Conservation (phyloP, 2,113 vertebrate genomes). For the Pachyramphus minor region DNA sequence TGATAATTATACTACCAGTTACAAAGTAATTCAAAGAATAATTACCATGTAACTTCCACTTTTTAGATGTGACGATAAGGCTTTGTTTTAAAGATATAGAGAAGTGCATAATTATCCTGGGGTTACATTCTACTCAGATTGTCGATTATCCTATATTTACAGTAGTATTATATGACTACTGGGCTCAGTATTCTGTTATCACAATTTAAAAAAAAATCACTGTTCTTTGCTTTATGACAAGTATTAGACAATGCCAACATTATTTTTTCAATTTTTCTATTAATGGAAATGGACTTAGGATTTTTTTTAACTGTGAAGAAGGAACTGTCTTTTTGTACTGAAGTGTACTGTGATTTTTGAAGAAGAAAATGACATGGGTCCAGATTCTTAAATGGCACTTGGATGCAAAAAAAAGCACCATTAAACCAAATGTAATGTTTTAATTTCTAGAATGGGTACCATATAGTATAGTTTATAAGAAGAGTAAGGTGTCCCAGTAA, state of each 20-base stretch:
- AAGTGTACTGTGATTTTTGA: neutral
- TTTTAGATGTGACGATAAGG: slow-evolving; percentile 70
- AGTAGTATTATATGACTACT: slow-evolving; percentile 58
- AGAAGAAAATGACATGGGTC: neutral
- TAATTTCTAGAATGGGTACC: neutral
- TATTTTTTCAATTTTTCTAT: neutral
- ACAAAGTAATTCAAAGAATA: slow-evolving; percentile 79
- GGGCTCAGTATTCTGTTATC: slow-evolving; percentile 40
- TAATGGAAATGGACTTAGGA: neutral
- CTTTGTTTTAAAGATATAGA: slow-evolving; percentile 75
- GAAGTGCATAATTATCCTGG: slow-evolving; percentile 71
- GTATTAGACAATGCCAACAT: neutral
- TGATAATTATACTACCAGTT: slow-evolving; percentile 83
- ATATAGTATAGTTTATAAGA: neutral
- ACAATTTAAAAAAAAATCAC: slow-evolving; percentile 26
- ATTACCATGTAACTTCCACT: slow-evolving; percentile 77
- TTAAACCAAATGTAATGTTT: neutral
- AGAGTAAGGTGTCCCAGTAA: neutral
- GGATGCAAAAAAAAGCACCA: neutral
- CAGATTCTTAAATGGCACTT: neutral
- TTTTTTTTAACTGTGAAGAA: neutral
- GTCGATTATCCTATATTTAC: slow-evolving; percentile 61
- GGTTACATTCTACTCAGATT: slow-evolving; percentile 64
- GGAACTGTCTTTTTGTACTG: neutral
- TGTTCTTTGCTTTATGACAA: slow-evolving; percentile 33